Conservation (phyloP, 2,113 vertebrate species). For the Tyrannus savana region DNA sequence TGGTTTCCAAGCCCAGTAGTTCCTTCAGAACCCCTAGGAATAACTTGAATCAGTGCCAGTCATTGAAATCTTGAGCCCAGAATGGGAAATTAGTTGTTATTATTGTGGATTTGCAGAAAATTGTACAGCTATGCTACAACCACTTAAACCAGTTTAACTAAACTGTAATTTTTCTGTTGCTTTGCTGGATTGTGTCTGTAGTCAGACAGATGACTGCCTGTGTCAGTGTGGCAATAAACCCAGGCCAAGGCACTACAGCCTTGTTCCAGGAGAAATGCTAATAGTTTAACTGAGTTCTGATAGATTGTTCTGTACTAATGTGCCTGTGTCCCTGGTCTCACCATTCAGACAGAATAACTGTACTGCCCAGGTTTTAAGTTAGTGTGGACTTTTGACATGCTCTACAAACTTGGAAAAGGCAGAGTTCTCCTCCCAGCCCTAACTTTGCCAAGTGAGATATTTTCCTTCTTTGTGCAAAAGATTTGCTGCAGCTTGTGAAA, state of each 20-base stretch:
- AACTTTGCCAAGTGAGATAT: not conserved
- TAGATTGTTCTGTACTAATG: not conserved
- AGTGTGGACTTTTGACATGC: not conserved
- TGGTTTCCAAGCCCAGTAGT: not conserved
- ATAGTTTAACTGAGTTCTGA: not conserved
- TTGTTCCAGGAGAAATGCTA: not conserved
- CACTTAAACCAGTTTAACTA: not conserved
- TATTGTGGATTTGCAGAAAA: not conserved
- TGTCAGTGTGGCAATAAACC: not conserved
- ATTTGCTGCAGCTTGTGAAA: not conserved
- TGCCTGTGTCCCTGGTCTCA: not conserved
- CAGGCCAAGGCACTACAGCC: not conserved
- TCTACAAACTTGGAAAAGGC: not conserved
- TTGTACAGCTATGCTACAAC: fast-evolving
- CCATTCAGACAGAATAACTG: not conserved
- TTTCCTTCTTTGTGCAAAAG: not conserved
- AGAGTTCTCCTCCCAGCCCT: not conserved
- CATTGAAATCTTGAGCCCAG: not conserved
- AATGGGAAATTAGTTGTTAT: not conserved
- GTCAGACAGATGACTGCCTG: not conserved
- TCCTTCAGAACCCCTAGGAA: not conserved
- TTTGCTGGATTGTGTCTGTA: not conserved
- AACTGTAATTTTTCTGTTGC: not conserved
- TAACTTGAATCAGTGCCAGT: not conserved
- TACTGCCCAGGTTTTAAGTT: not conserved